Conservation (phyloP, 2,113 vertebrate species). For the Gallinago undulata region DNA sequence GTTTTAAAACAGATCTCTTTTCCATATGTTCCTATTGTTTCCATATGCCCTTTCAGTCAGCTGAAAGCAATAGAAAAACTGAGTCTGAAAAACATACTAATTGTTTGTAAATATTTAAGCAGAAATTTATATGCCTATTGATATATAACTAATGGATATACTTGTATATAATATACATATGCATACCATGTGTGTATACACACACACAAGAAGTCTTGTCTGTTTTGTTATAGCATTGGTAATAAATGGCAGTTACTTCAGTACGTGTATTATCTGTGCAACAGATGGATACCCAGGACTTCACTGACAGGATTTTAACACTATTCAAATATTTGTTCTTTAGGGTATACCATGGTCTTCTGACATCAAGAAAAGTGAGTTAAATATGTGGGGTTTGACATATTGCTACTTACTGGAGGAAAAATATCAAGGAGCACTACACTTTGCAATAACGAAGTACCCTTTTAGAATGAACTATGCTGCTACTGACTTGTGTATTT, state of each 20-base stretch:
- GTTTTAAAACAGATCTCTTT: conserved; percentile 9
- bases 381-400: conserved; percentile 2
- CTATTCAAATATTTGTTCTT: conserved; percentile 43
- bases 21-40: conserved; percentile 42
- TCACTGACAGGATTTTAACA: background rate
- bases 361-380: conserved; percentile 17
- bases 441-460: conserved; percentile 48
- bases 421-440: conserved; percentile 12
- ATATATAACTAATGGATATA: conserved; percentile 8
- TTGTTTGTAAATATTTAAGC: conserved; percentile 27
- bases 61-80: conserved; percentile 52
- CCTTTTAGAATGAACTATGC: conserved; percentile 21
- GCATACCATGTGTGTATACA: background rate
- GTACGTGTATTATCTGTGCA: background rate
- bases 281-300: background rate
- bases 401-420: conserved; percentile 7
- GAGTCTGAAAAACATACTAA: background rate
- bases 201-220: background rate
- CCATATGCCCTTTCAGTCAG: conserved; percentile 37
- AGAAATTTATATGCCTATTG: conserved; percentile 23
- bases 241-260: conserved; percentile 26
- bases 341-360: conserved; percentile 13
- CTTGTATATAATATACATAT: background rate
- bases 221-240: conserved; percentile 2
- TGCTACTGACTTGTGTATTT: conserved; percentile 38